A percentile compares a stretch with the other conserved stretches of the same genome.
phyloP scores from a whole-genome alignment of 1,140 invertebrate species.

The Vanessa tameamea region DNA sequence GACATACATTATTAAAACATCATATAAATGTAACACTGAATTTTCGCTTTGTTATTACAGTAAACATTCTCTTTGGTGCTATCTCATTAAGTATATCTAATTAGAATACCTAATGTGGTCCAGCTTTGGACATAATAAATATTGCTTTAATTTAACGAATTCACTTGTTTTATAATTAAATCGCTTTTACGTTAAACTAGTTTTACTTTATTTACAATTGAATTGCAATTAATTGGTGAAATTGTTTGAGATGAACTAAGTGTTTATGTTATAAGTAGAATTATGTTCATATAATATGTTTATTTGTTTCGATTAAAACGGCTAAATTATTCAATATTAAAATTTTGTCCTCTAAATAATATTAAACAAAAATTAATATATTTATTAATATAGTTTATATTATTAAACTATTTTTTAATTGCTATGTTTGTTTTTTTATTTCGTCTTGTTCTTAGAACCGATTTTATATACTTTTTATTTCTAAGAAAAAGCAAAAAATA shows the following conservation, averaged over 20 bases:
- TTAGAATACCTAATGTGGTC: constrained; percentile 32
- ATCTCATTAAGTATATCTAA: constrained; percentile 33
- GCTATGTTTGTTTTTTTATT: no score
- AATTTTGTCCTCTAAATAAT: no score
- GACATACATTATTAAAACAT: constrained; percentile 26
- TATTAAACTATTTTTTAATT: no score
- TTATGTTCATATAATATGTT: no score
- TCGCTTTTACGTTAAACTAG: background rate
- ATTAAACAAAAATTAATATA: no score
- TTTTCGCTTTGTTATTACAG: constrained; percentile 34
- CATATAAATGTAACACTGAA: constrained; percentile 29
- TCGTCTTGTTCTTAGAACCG: no score
- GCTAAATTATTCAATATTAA: no score
- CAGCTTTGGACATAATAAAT: constrained; percentile 27
- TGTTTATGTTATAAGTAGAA: background rate
- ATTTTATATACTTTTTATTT: no score
- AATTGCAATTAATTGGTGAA: background rate
- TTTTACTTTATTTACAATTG: background rate
- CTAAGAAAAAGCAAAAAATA: no score
- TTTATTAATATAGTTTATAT: no score
- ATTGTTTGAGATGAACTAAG: background rate
- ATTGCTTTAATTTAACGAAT: constrained; percentile 11
- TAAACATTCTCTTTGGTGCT: constrained; percentile 33
- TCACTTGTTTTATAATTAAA: constrained; percentile 4
- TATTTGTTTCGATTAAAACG: no score